phyloP scores from a whole-genome alignment of 2,113 vertebrate species.

The Notiomystis cincta region DNA sequence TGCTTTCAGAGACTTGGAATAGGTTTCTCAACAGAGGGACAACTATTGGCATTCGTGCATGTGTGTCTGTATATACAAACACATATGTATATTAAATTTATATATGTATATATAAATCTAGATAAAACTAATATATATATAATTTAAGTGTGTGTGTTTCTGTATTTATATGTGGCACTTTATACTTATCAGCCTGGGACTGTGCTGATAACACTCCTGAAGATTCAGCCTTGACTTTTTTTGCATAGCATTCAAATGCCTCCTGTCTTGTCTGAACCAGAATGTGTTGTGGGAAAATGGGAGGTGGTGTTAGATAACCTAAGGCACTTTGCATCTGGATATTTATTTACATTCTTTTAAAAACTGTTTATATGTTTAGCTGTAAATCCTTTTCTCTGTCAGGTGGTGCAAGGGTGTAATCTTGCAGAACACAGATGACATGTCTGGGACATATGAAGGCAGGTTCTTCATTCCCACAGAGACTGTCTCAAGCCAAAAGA shows the following conservation, averaged over 20 bases:
- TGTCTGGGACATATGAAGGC: accelerated
- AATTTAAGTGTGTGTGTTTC: neutral
- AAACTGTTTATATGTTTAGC: neutral
- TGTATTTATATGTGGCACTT: neutral
- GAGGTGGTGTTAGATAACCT: neutral
- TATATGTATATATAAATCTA: neutral
- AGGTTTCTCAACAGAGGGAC: neutral
- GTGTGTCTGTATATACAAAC: neutral
- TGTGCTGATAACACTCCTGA: neutral
- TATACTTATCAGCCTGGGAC: neutral
- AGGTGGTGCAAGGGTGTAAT: neutral
- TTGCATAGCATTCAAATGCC: neutral
- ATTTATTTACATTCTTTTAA: neutral
- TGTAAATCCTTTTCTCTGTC: neutral
- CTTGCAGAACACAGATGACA: neutral
- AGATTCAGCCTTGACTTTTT: neutral
- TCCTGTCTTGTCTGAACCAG: neutral
- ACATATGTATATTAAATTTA: neutral
- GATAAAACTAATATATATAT: neutral
- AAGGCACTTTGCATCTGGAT: neutral
- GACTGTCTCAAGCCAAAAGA: neutral
- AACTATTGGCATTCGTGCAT: neutral
- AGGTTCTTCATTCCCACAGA: neutral
- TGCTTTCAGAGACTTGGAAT: neutral
- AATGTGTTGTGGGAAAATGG: neutral